Conservation (phyloP, 2,113 vertebrate species). For the Spermophilus dauricus region DNA sequence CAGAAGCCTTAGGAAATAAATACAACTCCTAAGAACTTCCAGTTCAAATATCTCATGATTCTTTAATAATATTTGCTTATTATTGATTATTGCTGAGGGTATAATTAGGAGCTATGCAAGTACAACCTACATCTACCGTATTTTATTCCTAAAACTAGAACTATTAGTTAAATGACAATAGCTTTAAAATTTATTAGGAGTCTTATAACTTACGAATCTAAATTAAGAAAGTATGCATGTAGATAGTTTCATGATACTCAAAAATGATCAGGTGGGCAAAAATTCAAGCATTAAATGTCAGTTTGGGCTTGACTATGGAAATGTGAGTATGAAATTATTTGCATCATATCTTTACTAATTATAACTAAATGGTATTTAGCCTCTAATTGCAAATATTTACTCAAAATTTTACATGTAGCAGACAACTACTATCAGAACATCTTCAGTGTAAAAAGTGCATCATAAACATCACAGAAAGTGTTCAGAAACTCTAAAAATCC, state of each 20-base stretch:
- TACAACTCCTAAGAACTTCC: neutral
- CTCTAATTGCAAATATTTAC: slow-evolving; percentile 42
- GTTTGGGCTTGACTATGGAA: neutral
- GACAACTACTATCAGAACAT: slow-evolving; percentile 66
- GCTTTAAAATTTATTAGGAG: neutral
- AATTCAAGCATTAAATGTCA: neutral
- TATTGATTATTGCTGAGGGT: neutral
- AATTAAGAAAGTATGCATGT: neutral
- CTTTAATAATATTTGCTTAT: neutral
- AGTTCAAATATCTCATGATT: neutral
- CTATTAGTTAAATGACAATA: neutral
- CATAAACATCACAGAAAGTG: slow-evolving; percentile 36
- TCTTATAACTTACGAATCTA: neutral
- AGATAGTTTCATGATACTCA: neutral
- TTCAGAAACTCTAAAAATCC: slow-evolving; percentile 31
- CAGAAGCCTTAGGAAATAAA: neutral
- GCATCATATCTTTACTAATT: slow-evolving; percentile 41
- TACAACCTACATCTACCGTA: neutral
- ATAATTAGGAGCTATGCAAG: neutral
- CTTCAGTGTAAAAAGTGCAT: neutral
- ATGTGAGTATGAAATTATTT: slow-evolving; percentile 33
- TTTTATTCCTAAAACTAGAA: neutral
- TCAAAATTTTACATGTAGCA: neutral
- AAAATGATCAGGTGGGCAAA: neutral
- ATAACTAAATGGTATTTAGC: slow-evolving; percentile 46